Evolutionary conservation across 2,888 invertebrate species (phyloP).

Genomic region (Halictus ligatus): DNA sequence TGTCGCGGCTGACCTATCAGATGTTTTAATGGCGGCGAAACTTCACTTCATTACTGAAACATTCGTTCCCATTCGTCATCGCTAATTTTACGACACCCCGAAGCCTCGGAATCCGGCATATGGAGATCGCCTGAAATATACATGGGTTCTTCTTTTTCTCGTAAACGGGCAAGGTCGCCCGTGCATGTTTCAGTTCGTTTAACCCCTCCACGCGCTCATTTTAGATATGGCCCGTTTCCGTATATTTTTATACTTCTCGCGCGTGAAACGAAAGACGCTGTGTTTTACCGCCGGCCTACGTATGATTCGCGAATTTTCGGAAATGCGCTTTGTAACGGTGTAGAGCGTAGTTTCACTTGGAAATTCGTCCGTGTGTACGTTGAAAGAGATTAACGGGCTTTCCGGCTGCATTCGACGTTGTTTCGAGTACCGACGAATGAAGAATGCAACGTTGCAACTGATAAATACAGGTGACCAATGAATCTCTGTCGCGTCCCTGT

Average conservation of each 20-base stretch:
- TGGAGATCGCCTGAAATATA: not conserved
- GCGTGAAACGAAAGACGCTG: not conserved
- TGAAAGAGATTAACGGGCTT: not conserved
- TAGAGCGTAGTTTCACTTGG: not conserved
- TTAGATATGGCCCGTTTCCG: not conserved
- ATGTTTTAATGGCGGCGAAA: not conserved
- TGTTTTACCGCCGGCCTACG: not conserved
- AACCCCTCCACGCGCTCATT: not conserved
- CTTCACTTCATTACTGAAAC: not conserved
- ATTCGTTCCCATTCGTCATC: not conserved
- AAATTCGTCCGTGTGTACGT: not conserved
- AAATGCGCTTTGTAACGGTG: not conserved
- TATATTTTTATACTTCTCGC: not conserved
- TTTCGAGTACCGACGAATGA: not conserved
- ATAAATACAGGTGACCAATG: not conserved
- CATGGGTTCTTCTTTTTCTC: not conserved
- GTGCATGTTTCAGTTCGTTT: not conserved
- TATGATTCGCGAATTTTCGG: not conserved
- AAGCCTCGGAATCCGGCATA: not conserved
- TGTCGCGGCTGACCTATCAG: not conserved
- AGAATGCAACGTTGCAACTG: not conserved
- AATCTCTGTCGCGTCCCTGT: not conserved
- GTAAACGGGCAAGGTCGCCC: not conserved
- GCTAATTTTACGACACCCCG: not conserved
- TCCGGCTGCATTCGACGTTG: not conserved